Evolutionary conservation across 2,113 vertebrate genomes (phyloP), one percentile per base, ranked within the genome.

Genomic region (Australoheros scitulus): DNA sequence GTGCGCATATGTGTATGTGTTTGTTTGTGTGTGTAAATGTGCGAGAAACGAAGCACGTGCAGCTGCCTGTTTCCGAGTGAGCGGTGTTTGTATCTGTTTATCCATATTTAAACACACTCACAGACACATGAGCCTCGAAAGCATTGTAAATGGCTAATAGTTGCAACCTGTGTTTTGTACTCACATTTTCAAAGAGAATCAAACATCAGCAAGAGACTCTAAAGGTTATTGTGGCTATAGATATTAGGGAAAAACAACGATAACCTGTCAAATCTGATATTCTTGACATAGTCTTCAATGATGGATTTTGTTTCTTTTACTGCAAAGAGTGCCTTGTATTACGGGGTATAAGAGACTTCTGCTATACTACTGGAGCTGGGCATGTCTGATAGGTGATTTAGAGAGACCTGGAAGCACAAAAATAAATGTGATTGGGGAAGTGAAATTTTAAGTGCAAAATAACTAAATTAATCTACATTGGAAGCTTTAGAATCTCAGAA

Each of bases 191-290:
- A 70, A 52, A 34, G 15, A 38, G 36, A 59, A 64, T 64, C 52
- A 3, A 56, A 83, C 68, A 81, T 81, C 56, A 77, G 3, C 34
- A 63, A 85, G 68, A 29, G 26, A 65, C 43, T 87, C 7, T 82
- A 86, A 88, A 77, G 50, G 68, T 52, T 34, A 55, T 5, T 32
- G 68, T 20, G 56, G 32, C 38, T 11, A 47, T 43, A 56, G 26
- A 81, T 1, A 50, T 61, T 61, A 20, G 59, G 47, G 47, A 36
- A 32, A 80, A 87, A 60, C 77, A 77, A 61, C 59, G 75, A 79
- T 83, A 84, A 24, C 55, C 72, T 90, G 82, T 86, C 86, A 83
- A 50, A 47, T 80, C n/a, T 83, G 88, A 90, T 65, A 78, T 56
- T 50, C 34, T 61, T 76, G 64, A 86, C 68, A 34, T 20, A 57